phyloP scores from a whole-genome alignment of 2,797 vertebrate genomes.

The Fistularia commersonii region DNA sequence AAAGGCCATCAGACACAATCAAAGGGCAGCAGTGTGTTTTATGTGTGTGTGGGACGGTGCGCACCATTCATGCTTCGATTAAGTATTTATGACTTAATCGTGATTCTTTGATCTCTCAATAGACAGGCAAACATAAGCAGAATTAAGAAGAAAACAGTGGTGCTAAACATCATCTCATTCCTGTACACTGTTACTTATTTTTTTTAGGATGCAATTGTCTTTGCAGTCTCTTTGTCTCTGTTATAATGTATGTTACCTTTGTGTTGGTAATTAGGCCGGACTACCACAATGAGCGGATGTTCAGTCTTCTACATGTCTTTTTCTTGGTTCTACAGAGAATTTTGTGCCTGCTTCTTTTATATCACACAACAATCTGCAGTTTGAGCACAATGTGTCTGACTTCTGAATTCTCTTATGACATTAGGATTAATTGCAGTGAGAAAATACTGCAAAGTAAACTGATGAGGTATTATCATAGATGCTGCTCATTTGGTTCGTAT shows the following conservation, averaged over 20 bases:
- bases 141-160: slow-evolving; percentile 14
- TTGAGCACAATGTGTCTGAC: no score
- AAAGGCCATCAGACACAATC: slow-evolving; percentile 56
- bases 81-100: slow-evolving; percentile 65
- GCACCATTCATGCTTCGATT: slow-evolving; percentile 48
- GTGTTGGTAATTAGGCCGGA: slow-evolving; percentile 1
- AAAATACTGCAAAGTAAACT: no score
- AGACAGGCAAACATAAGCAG: slow-evolving; percentile 36
- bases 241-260: neutral
- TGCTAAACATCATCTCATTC: slow-evolving; percentile 19
- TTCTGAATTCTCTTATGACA: no score
- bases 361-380: no score
- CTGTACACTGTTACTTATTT: slow-evolving; percentile 1
- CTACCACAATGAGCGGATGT: slow-evolving; percentile 7
- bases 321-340: slow-evolving; percentile 4
- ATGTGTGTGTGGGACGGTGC: slow-evolving; percentile 9
- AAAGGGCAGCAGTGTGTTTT: slow-evolving; percentile 32
- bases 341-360: neutral
- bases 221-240: neutral
- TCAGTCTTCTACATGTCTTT: neutral
- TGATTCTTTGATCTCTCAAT: slow-evolving; percentile 47
- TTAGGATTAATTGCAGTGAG: no score
- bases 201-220: slow-evolving; percentile 5
- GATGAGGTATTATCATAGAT: no score
- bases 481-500: neutral